Conservation (phyloP, 2,113 vertebrate genomes). For the Gymnogyps californianus region DNA sequence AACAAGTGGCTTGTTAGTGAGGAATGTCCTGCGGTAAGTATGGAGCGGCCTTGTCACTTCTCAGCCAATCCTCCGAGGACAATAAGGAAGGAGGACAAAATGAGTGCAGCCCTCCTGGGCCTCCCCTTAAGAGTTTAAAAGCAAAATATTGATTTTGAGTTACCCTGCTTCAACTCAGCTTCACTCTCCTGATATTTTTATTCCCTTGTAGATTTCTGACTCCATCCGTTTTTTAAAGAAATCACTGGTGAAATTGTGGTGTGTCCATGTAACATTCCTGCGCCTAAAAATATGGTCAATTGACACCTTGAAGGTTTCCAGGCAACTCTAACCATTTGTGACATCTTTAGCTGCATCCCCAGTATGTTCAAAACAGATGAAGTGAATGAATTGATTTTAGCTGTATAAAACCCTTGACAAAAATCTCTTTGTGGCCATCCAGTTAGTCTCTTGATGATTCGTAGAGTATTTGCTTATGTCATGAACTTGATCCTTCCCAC, state of each 20-base stretch:
- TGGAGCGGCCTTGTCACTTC: conserved; percentile 71
- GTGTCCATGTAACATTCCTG: conserved; percentile 75
- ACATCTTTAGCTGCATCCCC: conserved; percentile 74
- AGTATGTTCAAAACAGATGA: conserved; percentile 72
- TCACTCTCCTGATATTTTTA: conserved; percentile 78
- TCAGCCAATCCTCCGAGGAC: conserved; percentile 79
- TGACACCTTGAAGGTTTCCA: conserved; percentile 80
- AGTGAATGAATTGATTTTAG: conserved; percentile 82
- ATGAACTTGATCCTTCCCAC: conserved; percentile 58
- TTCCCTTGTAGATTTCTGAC: conserved; percentile 80
- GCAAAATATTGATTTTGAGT: conserved; percentile 92
- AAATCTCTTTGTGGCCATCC: conserved; percentile 73
- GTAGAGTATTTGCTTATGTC: conserved; percentile 62
- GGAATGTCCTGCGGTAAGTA: conserved; percentile 70
- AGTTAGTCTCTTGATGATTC: conserved; percentile 76
- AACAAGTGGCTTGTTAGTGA: conserved; percentile 79
- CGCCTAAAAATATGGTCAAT: conserved; percentile 81
- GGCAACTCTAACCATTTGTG: conserved; percentile 84
- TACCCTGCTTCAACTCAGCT: conserved; percentile 84
- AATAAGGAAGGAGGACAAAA: conserved; percentile 79
- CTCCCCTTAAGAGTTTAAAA: conserved; percentile 87
- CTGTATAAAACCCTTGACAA: conserved; percentile 72
- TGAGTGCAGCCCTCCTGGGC: conserved; percentile 82
- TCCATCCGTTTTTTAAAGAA: conserved; percentile 79
- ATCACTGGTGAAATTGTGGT: conserved; percentile 76